A percentile compares a stretch with the other conserved stretches of the same genome.
Evolutionary conservation across 1,140 invertebrate genomes (phyloP).

Genomic region (Choristoneura fumiferana): DNA sequence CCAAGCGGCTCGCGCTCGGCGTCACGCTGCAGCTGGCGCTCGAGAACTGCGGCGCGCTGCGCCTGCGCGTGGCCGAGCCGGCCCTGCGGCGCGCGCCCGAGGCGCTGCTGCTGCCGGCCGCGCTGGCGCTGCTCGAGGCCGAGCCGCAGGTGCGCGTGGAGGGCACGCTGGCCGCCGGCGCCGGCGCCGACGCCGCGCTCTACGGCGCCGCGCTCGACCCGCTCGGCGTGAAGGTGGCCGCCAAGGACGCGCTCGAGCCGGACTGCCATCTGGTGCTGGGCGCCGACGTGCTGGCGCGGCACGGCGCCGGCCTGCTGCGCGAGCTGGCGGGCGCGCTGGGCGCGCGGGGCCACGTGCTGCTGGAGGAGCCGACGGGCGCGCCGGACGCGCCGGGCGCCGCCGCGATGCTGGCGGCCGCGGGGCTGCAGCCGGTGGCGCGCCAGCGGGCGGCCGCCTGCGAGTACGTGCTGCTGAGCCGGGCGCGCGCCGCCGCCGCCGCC

Average conservation of each 20-base stretch:
- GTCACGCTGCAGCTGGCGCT: slow-evolving; percentile 85
- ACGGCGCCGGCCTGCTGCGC: slow-evolving; percentile 75
- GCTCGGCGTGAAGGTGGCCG: slow-evolving; percentile 77
- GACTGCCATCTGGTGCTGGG: slow-evolving; percentile 83
- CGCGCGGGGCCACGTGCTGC: slow-evolving; percentile 86
- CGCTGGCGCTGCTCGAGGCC: slow-evolving; percentile 81
- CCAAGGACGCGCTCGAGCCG: slow-evolving; percentile 82
- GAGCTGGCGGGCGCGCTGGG: slow-evolving; percentile 83
- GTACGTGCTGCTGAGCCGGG: slow-evolving; percentile 82
- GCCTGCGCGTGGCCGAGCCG: slow-evolving; percentile 89
- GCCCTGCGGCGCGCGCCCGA: slow-evolving; percentile 82
- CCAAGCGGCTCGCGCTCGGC: slow-evolving; percentile 81
- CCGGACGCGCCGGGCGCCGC: slow-evolving; percentile 70
- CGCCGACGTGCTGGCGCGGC: slow-evolving; percentile 79
- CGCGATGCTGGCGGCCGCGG: slow-evolving; percentile 60
- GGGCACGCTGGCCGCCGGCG: slow-evolving; percentile 75
- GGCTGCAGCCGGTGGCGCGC: slow-evolving; percentile 78
- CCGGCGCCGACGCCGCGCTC: slow-evolving; percentile 66
- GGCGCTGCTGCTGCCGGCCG: slow-evolving; percentile 79
- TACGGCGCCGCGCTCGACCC: too few relatives aligned
- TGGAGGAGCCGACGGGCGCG: slow-evolving; percentile 83
- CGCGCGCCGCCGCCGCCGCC: slow-evolving; percentile 61
- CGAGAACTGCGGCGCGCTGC: slow-evolving; percentile 88
- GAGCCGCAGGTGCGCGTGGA: slow-evolving; percentile 85
- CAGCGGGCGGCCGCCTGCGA: slow-evolving; percentile 79